Evolutionary conservation across 2,797 vertebrate species (phyloP).

Genomic region (Sebastes baramenuke): DNA sequence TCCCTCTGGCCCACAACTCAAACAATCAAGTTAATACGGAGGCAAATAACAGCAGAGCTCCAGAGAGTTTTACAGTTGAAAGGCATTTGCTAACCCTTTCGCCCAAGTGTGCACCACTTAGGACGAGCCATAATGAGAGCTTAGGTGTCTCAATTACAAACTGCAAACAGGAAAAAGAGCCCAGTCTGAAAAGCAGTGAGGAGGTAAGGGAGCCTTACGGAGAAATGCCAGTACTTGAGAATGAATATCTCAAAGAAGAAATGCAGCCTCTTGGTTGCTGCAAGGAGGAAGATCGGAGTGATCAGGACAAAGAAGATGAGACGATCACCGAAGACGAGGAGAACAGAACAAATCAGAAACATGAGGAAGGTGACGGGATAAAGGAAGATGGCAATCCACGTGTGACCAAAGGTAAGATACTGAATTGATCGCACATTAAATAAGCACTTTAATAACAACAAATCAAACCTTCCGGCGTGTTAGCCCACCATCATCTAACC

Average conservation of each 20-base stretch:
- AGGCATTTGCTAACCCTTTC: not conserved
- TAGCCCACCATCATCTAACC: no score
- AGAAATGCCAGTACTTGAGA: conserved; percentile 58
- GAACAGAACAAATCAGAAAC: not conserved
- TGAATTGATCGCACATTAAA: not conserved
- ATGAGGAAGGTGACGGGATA: not conserved
- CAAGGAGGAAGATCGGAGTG: conserved; percentile 9
- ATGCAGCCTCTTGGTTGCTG: not conserved
- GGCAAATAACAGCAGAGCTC: not conserved
- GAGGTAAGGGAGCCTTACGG: not conserved
- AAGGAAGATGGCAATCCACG: not conserved
- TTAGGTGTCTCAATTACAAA: not conserved
- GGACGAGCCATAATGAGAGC: not conserved
- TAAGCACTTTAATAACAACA: no score
- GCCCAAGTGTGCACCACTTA: conserved; percentile 26
- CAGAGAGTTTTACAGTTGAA: not conserved
- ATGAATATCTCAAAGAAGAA: conserved; percentile 42
- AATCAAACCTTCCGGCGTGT: no score
- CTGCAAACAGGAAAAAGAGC: conserved; percentile 12
- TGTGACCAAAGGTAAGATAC: conserved; percentile 43
- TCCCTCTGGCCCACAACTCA: conserved; percentile 9
- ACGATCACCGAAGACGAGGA: not conserved
- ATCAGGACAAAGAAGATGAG: not conserved
- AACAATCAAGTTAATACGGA: not conserved
- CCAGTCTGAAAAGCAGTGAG: not conserved